Base-by-base conservation (phyloP, 2,888 invertebrate species). In the Desoria tigrina region DNA sequence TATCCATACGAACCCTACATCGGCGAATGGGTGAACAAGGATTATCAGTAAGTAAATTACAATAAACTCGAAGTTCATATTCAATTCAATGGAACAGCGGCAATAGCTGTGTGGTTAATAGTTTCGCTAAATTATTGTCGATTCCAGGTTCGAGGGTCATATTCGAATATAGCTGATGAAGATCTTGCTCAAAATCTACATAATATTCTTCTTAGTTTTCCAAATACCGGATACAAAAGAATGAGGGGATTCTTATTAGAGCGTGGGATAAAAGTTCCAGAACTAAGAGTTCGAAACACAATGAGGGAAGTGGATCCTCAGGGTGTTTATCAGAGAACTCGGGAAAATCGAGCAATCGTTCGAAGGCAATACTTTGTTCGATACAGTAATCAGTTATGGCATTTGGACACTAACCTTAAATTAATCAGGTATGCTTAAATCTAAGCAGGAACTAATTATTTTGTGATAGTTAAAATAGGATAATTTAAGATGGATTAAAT, bases 181-280 rank as follows among this genome's bases (percentile, higher is more conserved):
- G 9, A 39, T 9, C 39, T 39, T 39, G 9, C 39, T 11, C 9
- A 9, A 9, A 16, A 11, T 16, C 9, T 39, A 16, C 9, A 11
- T 39, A 16, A 39, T 39, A 39, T 39, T 11, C 16, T 39, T 11
- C 39, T 11, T 11, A 39, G 16, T 39, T 39, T 39, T 45, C 71
- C 67, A 18, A 65, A 71, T 37, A 71, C 67, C 14, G 71, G 71
- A 21, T 68, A 63, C 39, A 71, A 68, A 65, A n/a, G 67, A 14
- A 62, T 71, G 67, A 51, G 53, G 55, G 71, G 71, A 2, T 71
- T 53, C 54, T 51, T 71, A 11, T 27, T 42, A 9, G 16, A 21
- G 14, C 26, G 39, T 23, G 53, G 54, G 7, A 32, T 66, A 6
- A 64, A 61, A 27, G 64, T 71, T 1, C 28, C 65, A 11, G 58